Evolutionary conservation across 2,797 vertebrate genomes (phyloP).

Genomic region (Muraenolepis orangiensis): DNA sequence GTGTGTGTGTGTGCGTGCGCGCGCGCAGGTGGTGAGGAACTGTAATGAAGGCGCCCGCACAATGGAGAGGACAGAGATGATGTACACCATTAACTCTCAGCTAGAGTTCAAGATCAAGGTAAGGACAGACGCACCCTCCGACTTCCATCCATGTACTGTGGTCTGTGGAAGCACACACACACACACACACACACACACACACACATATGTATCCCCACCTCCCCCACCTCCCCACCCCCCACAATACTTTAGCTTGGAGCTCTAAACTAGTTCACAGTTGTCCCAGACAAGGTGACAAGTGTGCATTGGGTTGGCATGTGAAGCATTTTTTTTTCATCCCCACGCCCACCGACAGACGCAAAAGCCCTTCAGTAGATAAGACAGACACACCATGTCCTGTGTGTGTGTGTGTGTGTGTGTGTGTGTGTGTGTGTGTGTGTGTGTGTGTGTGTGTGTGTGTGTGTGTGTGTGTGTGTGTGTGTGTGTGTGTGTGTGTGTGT

Average conservation of each 20-base stretch:
- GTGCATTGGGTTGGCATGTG: neutral
- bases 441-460: slow-evolving; percentile 17
- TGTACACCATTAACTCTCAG: slow-evolving; percentile 97
- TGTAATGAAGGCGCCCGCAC: slow-evolving; percentile 96
- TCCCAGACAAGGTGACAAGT: slow-evolving; percentile 8
- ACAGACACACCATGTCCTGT: neutral
- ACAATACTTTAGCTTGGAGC: neutral
- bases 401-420: neutral
- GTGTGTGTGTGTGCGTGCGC: neutral
- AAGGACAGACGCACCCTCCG: slow-evolving; percentile 13
- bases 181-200: neutral
- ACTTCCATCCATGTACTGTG: neutral
- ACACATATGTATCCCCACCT: too few species aligned
- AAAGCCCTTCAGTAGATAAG: neutral
- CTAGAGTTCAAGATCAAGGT: slow-evolving; percentile 99
- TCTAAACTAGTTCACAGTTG: neutral
- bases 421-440: slow-evolving; percentile 21
- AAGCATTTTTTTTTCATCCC: neutral
- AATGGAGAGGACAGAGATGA: slow-evolving; percentile 98
- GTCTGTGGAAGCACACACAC: neutral
- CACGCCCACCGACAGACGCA: slow-evolving; percentile 18
- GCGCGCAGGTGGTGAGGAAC: slow-evolving; percentile 89
- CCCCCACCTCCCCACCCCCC: too few species aligned
- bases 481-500: slow-evolving; percentile 21
- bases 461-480: neutral